A percentile compares a stretch with the other conserved stretches of the same genome.
Evolutionary conservation across 92 coral and sea anemone genomes (phyloP).

Genomic region (Scolanthus callimorphus): DNA sequence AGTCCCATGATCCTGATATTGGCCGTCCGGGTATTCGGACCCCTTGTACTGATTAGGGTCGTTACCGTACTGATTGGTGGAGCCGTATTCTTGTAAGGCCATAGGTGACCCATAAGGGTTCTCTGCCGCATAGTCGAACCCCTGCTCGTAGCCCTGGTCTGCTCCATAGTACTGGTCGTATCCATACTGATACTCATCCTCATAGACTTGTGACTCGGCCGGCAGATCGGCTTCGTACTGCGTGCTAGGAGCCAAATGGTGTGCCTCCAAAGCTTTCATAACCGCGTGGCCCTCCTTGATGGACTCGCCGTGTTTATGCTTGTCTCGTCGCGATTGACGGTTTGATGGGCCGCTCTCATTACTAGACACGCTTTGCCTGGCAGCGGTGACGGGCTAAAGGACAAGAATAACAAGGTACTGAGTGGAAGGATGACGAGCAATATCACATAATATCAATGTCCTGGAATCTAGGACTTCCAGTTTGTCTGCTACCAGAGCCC

Average conservation of each 20-base stretch:
- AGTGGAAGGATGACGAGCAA: no score
- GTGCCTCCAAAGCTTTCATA: constrained; percentile 4
- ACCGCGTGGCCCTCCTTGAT: constrained; percentile 1
- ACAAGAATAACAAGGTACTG: no score
- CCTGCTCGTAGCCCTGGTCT: constrained; percentile 39
- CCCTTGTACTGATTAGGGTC: constrained; percentile 37
- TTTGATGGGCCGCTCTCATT: constrained; percentile 1
- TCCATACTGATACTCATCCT: constrained; percentile 27
- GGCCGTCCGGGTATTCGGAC: constrained; percentile 42
- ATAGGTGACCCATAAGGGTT: constrained; percentile 38
- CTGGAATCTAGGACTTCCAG: no score
- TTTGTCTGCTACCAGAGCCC: no score
- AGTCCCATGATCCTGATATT: constrained; percentile 52
- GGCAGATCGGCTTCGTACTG: constrained; percentile 19
- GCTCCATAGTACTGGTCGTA: constrained; percentile 24
- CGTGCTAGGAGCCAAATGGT: constrained; percentile 16
- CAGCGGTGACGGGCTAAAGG: background rate
- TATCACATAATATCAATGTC: no score
- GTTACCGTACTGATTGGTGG: constrained; percentile 37
- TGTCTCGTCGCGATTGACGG: constrained; percentile 2
- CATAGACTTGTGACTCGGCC: constrained; percentile 17
- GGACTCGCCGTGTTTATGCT: constrained; percentile 5
- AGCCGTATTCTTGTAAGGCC: constrained; percentile 33
- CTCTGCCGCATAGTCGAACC: constrained; percentile 42
- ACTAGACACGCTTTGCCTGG: constrained; percentile 3